Evolutionary conservation across 2,113 vertebrate species (phyloP), one percentile per base, ranked within the genome.

Genomic region (Dasyprocta punctata): DNA sequence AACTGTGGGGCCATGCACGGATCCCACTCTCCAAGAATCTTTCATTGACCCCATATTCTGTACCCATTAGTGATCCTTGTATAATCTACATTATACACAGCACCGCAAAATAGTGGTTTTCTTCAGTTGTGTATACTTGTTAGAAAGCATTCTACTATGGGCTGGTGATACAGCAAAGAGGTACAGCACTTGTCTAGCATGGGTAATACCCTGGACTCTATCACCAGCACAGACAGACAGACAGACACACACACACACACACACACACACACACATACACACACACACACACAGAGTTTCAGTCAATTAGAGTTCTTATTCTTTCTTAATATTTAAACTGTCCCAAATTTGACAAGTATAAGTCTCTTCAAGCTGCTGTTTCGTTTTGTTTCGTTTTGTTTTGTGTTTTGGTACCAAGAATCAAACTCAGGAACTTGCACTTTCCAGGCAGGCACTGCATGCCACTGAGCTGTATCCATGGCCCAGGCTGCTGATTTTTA

Each of bases 271-370:
- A 33, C 10, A 4, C 71, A 12, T 20, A 12, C 71, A 24, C 38
- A 26, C 38, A 41, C 71, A 75, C 69, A 73, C 71, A 73, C 41
- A 77, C 13, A 77, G 4, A 58, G 16, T 58, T 38, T 49, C 54
- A 33, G 22, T 80, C 20, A 41, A 63, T 60, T 60, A 78, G 41
- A 80, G 10, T 52, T 71, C 41, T 75, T 88, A n/a, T 52, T 84
- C 19, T 71, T 95, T 80, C 63, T 92, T 89, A 78, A 73, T 65
- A 91, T 36, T 88, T 20, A 88, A 84, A 82, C 24, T 54, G 44
- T 73, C 54, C 83, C 90, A 93, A 85, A 89, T 52, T 73, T 85
- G 38, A 91, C 54, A 84, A 88, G 38, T 17, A 93, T 22, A 19
- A 88, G 7, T 41, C 22, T 87, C 90, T 69, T 90, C 10, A 11